phyloP scores from a whole-genome alignment of 1,140 invertebrate genomes.

The Dendrolimus kikuchii region DNA sequence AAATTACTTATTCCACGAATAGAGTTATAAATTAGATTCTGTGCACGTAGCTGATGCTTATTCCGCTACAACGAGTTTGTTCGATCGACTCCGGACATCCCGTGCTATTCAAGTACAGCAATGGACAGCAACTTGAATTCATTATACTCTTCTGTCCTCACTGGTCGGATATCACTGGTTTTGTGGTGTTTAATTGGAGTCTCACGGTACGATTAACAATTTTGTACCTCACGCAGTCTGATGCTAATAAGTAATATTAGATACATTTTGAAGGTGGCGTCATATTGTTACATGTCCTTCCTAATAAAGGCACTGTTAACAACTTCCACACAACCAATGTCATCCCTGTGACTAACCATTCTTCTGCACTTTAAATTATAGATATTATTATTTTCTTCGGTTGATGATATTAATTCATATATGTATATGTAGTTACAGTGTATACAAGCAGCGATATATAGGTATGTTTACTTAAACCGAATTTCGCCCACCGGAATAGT shows the following conservation, averaged over 20 bases:
- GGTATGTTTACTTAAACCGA: neutral
- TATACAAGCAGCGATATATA: slow-evolving; percentile 1
- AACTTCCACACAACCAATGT: slow-evolving; percentile 35
- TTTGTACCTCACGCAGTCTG: slow-evolving; percentile 11
- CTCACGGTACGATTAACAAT: slow-evolving; percentile 26
- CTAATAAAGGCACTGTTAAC: slow-evolving; percentile 26
- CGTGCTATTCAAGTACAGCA: slow-evolving; percentile 46
- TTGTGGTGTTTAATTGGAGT: slow-evolving; percentile 38
- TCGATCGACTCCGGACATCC: slow-evolving; percentile 20
- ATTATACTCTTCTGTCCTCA: slow-evolving; percentile 40
- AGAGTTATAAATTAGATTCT: neutral
- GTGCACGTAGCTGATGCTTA: slow-evolving; percentile 5
- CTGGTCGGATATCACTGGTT: slow-evolving; percentile 41
- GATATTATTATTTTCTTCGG: slow-evolving; percentile 8
- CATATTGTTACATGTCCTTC: slow-evolving; percentile 10
- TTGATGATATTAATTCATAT: slow-evolving; percentile 4
- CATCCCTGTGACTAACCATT: slow-evolving; percentile 64
- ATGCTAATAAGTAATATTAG: neutral
- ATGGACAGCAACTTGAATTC: slow-evolving; percentile 37
- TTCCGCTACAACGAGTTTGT: neutral
- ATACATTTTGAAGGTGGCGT: slow-evolving; percentile 7
- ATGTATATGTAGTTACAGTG: slow-evolving; percentile 6
- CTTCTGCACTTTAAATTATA: slow-evolving; percentile 34
- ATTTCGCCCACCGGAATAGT: slow-evolving; percentile 23
- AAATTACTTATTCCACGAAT: too few relatives aligned